Evolutionary conservation across 2,113 vertebrate genomes (phyloP).

Genomic region (Oriolus oriolus): DNA sequence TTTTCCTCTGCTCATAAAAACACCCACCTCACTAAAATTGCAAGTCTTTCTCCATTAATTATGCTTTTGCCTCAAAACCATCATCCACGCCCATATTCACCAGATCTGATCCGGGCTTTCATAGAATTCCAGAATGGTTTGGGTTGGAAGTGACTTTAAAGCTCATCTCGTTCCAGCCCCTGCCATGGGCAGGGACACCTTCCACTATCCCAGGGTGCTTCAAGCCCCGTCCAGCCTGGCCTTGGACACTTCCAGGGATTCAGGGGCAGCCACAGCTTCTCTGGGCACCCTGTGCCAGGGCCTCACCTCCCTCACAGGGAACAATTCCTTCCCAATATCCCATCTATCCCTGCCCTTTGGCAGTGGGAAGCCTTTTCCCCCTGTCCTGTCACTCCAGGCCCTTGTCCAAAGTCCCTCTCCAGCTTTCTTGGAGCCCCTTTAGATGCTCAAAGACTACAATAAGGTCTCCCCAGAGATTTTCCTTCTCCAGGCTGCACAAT

Average conservation of each 20-base stretch:
- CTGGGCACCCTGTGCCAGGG: background rate
- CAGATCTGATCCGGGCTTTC: background rate
- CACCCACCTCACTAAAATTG: background rate
- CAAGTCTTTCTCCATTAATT: background rate
- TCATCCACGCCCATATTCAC: background rate
- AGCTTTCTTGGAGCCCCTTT: background rate
- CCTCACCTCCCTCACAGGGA: accelerated
- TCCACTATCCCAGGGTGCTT: accelerated
- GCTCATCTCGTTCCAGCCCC: accelerated
- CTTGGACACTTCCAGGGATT: background rate
- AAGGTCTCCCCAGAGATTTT: background rate
- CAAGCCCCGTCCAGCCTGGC: accelerated
- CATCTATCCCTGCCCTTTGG: background rate
- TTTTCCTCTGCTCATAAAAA: background rate
- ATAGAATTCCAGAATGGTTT: background rate
- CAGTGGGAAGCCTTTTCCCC: background rate
- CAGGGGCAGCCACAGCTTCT: background rate
- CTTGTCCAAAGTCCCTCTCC: background rate
- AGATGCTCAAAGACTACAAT: accelerated
- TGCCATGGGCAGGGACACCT: background rate
- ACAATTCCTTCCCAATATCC: background rate
- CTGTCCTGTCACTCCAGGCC: background rate
- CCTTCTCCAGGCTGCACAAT: background rate
- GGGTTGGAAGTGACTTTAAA: background rate
- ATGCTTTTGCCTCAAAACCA: background rate